Base-by-base conservation (phyloP, 2,797 vertebrate genomes). In the Fistularia tabacaria region DNA sequence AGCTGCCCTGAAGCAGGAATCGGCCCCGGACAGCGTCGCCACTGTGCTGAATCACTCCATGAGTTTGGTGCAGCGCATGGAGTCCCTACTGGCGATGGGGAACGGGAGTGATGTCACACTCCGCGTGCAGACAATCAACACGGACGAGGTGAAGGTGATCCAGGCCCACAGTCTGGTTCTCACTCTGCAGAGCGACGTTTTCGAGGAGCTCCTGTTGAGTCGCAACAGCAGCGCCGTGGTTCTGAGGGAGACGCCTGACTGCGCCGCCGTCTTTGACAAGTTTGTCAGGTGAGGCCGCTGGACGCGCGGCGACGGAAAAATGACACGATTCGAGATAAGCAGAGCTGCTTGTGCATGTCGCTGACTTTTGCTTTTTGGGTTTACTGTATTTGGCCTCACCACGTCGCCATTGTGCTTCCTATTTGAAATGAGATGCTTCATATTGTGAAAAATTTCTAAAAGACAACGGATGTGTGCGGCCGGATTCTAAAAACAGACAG, bases 141-240 rank as follows among this genome's bases (percentile, higher is more conserved):
- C 93, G 0, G 94, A 97, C 0, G 95, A 98, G 85, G 92, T 96
- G 74, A 96, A 95, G 46, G 91, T 95, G 80, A 93, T 98, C 80
- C 94, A 95, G 65, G 88, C 92, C 38, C 97, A 98, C 82, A 89
- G 92, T 62, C 85, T 98, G 84, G 88, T 99, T 62, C 93, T 99
- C 57, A 86, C 89, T 12, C 90, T 98, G 71, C 97, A 98, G 85
- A 98, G 97, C 0, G 88, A 91, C 37, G 89, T 93, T 53, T 94
- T 99, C 4, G 91, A 92, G 74, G 92, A 88, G 43, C 87, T 97
- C 71, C 85, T 99, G 80, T 85, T 72, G 44, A 92, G 85, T 74
- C 91, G 92, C 66, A 98, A 93, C 0, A 69, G 74, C 11, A 76
- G 87, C 0, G 47, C 76, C 7, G 63, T 99, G 66, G 80, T 92